phyloP scores from a whole-genome alignment of 2,113 vertebrate species.

The Montifringilla adamsi region DNA sequence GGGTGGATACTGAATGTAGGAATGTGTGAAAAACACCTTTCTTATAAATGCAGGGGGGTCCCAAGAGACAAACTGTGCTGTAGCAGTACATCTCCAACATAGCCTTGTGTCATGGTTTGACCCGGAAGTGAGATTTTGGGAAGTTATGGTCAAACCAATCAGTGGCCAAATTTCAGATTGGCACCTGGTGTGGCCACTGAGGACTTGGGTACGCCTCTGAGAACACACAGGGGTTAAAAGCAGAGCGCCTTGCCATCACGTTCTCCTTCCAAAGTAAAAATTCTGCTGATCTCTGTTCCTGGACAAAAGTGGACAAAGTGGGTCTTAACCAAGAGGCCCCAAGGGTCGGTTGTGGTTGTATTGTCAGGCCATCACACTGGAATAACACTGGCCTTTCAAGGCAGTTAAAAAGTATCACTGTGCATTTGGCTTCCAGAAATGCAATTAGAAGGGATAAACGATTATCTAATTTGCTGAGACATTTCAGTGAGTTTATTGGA shows the following conservation, averaged over 20 bases:
- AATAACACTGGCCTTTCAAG: slow-evolving; percentile 29
- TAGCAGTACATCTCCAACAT: not conserved
- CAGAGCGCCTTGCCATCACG: not conserved
- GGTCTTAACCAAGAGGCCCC: not conserved
- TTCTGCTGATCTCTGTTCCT: not conserved
- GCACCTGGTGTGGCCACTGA: too few relatives aligned
- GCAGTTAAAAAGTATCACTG: slow-evolving; percentile 11
- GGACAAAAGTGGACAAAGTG: not conserved
- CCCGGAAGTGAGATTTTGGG: too few relatives aligned
- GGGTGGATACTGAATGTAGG: not conserved
- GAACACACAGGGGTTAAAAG: too few relatives aligned
- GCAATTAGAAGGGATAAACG: slow-evolving; percentile 42
- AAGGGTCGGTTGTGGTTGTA: not conserved
- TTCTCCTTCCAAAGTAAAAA: not conserved
- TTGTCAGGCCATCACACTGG: not conserved
- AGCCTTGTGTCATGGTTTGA: too few relatives aligned
- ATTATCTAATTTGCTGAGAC: slow-evolving; percentile 40
- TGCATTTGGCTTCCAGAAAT: slow-evolving; percentile 27
- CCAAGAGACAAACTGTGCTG: not conserved
- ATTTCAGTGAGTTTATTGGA: not conserved
- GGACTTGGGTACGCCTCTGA: too few relatives aligned
- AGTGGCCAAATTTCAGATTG: too few relatives aligned
- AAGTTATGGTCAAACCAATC: too few relatives aligned
- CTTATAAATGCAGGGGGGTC: not conserved
- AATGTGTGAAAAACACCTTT: not conserved